Conservation (phyloP, 1,140 invertebrate genomes). For the Heterodera carotae region DNA sequence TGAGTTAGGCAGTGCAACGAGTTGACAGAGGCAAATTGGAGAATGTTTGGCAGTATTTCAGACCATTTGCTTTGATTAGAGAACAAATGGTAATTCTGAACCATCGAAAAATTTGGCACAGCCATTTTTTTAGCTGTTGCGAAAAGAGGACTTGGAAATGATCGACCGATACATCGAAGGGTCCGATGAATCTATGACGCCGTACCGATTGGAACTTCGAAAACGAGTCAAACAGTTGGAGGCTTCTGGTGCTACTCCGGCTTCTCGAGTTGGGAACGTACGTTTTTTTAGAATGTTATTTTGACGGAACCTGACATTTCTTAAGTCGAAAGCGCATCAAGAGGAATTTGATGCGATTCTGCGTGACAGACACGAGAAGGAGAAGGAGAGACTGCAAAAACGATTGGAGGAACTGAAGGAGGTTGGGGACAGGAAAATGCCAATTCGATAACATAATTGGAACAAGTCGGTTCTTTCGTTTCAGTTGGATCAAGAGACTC, state of each 20-base stretch:
- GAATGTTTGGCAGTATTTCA: constrained; percentile 43
- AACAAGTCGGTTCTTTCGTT: neutral
- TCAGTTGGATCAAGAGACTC: constrained; percentile 29
- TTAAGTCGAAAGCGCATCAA: constrained; percentile 37
- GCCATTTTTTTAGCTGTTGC: constrained; percentile 33
- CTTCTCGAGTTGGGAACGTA: neutral
- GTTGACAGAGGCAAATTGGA: constrained; percentile 41
- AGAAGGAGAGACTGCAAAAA: constrained; percentile 44
- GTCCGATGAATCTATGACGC: constrained; percentile 24
- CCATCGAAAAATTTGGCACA: too few species aligned
- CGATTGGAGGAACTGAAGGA: constrained; percentile 44
- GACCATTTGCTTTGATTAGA: constrained; percentile 40
- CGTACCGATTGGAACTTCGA: constrained; percentile 18
- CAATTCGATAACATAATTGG: neutral
- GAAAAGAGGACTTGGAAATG: constrained; percentile 28
- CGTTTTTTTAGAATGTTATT: neutral
- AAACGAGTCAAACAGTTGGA: constrained; percentile 6
- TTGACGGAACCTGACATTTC: too few species aligned
- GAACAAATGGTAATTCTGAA: constrained; percentile 40
- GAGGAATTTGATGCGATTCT: constrained; percentile 42
- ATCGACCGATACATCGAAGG: constrained; percentile 35
- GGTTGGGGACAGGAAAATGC: constrained; percentile 14
- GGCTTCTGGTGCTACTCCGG: neutral
- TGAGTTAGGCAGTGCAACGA: constrained; percentile 34
- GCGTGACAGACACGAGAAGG: constrained; percentile 24